phyloP scores from a whole-genome alignment of 2,797 vertebrate genomes.

The Chloroceryle inda region DNA sequence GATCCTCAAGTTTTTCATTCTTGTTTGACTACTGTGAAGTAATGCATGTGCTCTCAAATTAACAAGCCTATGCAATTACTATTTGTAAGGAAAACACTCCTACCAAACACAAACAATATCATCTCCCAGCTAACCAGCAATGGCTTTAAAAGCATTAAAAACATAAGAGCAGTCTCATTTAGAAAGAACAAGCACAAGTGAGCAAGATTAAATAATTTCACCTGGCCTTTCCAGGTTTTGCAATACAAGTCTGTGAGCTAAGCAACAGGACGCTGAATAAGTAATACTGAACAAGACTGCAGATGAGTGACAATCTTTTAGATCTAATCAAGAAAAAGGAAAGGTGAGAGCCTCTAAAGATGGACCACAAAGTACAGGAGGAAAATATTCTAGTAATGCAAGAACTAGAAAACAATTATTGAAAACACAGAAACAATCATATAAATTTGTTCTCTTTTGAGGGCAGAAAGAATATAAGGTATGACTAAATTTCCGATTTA shows the following conservation, averaged over 20 bases:
- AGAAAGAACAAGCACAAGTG: rapidly evolving
- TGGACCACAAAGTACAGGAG: not conserved
- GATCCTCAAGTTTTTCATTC: not conserved
- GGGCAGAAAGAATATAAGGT: not conserved
- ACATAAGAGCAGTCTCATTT: not conserved
- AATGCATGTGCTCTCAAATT: not conserved
- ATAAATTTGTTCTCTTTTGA: not conserved
- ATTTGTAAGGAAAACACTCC: not conserved
- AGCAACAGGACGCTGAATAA: not conserved
- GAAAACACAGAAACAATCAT: not conserved
- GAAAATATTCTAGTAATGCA: not conserved
- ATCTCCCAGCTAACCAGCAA: not conserved
- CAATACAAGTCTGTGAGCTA: not conserved
- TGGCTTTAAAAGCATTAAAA: not conserved
- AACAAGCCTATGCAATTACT: not conserved
- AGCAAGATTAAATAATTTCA: not conserved
- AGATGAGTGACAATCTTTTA: not conserved
- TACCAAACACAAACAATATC: not conserved
- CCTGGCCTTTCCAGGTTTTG: not conserved
- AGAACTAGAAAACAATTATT: not conserved
- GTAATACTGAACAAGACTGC: not conserved
- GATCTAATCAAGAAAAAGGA: not conserved
- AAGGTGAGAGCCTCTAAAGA: not conserved
- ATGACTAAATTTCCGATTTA: not conserved
- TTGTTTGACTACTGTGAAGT: not conserved